Percentiles rank a stretch among this genome's conserved stretches.
Evolutionary conservation across 2,113 vertebrate genomes (phyloP).

Genomic region (Nipponia nippon): DNA sequence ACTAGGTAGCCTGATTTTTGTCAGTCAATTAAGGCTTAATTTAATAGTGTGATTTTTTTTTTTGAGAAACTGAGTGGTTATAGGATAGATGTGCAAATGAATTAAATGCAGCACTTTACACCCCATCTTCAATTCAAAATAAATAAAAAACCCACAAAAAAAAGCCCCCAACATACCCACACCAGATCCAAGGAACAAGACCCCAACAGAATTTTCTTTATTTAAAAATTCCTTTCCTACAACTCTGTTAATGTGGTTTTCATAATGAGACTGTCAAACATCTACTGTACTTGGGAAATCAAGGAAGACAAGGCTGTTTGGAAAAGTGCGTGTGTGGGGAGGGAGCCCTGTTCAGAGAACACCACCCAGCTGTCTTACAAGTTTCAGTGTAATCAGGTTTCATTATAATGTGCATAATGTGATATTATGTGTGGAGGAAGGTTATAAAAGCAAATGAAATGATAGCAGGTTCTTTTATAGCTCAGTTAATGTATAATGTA

Average conservation of each 20-base stretch:
- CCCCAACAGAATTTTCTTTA: background rate
- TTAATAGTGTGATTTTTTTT: background rate
- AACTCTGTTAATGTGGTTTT: background rate
- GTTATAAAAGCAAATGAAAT: slow-evolving; percentile 47
- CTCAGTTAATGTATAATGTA: background rate
- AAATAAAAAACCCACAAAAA: background rate
- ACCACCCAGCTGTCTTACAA: slow-evolving; percentile 10
- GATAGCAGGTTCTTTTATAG: background rate
- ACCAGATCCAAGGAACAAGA: background rate
- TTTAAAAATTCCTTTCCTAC: background rate
- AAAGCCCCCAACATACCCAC: rapidly evolving
- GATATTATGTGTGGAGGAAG: background rate
- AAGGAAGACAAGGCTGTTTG: slow-evolving; percentile 33
- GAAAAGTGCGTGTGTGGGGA: background rate
- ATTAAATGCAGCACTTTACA: background rate
- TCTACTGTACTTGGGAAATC: slow-evolving; percentile 40
- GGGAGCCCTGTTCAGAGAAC: background rate
- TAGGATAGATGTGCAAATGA: background rate
- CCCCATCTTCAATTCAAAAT: background rate
- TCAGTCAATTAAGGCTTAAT: background rate
- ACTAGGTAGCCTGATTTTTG: background rate
- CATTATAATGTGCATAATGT: slow-evolving; percentile 3
- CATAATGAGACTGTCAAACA: background rate
- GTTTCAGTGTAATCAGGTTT: slow-evolving; percentile 37
- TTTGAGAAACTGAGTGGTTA: background rate